Evolutionary conservation across 2,797 vertebrate species (phyloP).

Genomic region (Myiotriccus ornatus): DNA sequence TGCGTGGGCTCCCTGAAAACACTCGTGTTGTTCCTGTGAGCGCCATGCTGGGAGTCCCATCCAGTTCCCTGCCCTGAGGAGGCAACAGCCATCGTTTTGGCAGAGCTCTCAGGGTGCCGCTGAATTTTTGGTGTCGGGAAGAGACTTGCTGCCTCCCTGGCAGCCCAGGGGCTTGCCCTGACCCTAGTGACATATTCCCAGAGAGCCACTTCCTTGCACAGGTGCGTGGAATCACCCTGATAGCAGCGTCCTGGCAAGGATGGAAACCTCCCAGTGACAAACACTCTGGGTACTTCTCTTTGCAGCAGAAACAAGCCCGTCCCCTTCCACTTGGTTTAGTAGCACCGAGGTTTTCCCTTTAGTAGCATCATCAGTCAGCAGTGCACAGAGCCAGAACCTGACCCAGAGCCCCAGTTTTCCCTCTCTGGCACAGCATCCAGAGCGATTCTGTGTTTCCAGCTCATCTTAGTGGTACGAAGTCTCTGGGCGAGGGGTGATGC

Average conservation of each 20-base stretch:
- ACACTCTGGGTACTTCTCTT: background rate
- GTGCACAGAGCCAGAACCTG: background rate
- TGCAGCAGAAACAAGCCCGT: accelerated
- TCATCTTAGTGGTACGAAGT: background rate
- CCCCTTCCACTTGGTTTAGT: background rate
- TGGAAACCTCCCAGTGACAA: background rate
- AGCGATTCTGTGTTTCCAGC: accelerated
- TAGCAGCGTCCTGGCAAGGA: accelerated
- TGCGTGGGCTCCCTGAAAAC: background rate
- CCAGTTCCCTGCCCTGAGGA: background rate
- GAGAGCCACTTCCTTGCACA: background rate
- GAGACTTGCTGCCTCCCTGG: background rate
- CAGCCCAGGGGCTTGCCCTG: background rate
- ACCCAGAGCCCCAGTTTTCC: background rate
- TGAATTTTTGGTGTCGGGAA: background rate
- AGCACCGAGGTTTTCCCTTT: background rate
- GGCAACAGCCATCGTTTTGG: background rate
- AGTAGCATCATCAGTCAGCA: background rate
- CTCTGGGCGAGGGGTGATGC: background rate
- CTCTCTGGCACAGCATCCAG: accelerated
- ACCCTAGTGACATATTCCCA: accelerated
- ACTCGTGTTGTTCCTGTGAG: accelerated
- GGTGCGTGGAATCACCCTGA: background rate
- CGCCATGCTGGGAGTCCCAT: accelerated
- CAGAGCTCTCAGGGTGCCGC: background rate